These are phyloP conservation scores for Adoxophyes honmai DNA, from an alignment of 1,140 invertebrate genomes.

Conservation along the genomic window DNA sequence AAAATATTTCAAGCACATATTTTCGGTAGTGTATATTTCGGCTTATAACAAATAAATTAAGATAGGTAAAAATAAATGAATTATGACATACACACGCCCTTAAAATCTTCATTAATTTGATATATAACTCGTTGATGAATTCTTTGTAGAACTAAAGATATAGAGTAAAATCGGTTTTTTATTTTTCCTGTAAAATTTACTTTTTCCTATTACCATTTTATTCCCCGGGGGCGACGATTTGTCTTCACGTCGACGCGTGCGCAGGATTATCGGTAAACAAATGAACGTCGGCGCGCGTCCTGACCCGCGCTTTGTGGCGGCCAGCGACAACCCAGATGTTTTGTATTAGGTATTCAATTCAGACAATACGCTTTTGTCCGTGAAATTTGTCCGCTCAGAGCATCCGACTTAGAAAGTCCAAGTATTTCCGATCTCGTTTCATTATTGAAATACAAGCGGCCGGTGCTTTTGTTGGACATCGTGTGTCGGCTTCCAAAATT, in stretches of 20 bases:
- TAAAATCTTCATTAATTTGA: too few relatives aligned
- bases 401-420: slow-evolving; percentile 27
- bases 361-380: slow-evolving; percentile 11
- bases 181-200: too few relatives aligned
- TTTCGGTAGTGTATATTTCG: too few relatives aligned
- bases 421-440: slow-evolving; percentile 27
- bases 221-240: neutral
- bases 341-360: slow-evolving; percentile 4
- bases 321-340: neutral
- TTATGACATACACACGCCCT: too few relatives aligned
- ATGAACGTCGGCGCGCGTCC: neutral
- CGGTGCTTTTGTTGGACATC: slow-evolving; percentile 33
- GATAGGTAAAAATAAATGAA: too few relatives aligned
- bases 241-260: neutral
- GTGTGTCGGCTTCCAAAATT: slow-evolving; percentile 39
- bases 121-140: too few relatives aligned
- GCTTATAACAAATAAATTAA: too few relatives aligned
- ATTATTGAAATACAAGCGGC: slow-evolving; percentile 31
- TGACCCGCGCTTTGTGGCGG: neutral
- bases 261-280: neutral
- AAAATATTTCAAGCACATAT: too few relatives aligned
- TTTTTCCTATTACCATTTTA: too few relatives aligned
- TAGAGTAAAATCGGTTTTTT: too few relatives aligned
- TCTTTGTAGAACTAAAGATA: too few relatives aligned
- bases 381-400: neutral